Conservation (phyloP, 2,113 vertebrate genomes). For the Struthidea cinerea region DNA sequence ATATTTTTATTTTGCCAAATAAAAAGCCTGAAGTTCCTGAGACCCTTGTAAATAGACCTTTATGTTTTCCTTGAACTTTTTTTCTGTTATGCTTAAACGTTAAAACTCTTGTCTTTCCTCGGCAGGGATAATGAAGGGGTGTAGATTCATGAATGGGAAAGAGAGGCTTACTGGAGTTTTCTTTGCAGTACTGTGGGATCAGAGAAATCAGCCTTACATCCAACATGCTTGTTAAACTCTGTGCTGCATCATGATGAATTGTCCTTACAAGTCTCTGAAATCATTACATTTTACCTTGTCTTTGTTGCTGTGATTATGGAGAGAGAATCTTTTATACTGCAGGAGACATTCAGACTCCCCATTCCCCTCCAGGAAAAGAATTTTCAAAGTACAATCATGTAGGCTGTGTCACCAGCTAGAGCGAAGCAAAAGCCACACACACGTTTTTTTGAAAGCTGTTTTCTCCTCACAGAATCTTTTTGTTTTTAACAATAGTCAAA, state of each 20-base stretch:
- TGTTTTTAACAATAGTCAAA: constrained; percentile 35
- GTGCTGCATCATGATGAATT: neutral
- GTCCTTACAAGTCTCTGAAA: neutral
- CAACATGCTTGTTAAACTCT: neutral
- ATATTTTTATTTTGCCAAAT: neutral
- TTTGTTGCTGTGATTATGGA: neutral
- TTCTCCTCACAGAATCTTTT: neutral
- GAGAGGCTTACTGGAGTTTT: neutral
- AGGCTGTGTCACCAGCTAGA: neutral
- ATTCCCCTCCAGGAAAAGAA: neutral
- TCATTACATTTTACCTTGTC: neutral
- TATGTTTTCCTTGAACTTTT: neutral
- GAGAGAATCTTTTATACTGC: neutral
- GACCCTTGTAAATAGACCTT: neutral
- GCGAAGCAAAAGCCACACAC: neutral
- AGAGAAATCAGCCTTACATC: neutral
- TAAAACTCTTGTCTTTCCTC: neutral
- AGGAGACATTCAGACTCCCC: neutral
- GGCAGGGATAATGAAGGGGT: neutral
- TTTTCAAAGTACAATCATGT: neutral
- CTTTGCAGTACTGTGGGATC: neutral
- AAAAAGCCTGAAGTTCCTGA: neutral
- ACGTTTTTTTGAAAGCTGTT: neutral
- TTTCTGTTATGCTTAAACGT: neutral
- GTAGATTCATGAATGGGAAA: neutral